These are phyloP conservation scores for Suncus etruscus DNA, from an alignment of 2,113 vertebrate genomes.

Conservation along the genomic window DNA sequence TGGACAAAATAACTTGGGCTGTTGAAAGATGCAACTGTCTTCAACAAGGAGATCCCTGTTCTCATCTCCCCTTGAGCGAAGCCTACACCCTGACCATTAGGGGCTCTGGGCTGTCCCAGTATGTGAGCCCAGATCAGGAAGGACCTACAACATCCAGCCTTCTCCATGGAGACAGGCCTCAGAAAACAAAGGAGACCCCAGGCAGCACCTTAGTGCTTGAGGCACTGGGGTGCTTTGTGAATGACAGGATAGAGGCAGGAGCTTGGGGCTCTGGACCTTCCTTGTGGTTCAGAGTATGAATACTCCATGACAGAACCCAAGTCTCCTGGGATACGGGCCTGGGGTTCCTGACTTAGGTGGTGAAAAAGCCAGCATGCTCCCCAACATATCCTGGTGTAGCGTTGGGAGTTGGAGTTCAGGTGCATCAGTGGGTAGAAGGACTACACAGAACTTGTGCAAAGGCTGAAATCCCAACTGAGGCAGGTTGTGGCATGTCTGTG, in stretches of 20 bases:
- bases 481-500: too few species aligned
- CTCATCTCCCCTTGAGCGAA: neutral
- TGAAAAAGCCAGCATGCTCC: neutral
- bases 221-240: too few species aligned
- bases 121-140: too few species aligned
- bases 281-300: neutral
- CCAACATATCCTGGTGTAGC: neutral
- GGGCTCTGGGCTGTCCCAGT: neutral
- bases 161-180: too few species aligned
- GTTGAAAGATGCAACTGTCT: neutral
- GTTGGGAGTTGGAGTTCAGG: neutral
- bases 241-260: too few species aligned
- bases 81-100: neutral
- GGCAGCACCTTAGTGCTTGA: too few species aligned
- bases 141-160: neutral
- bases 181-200: too few species aligned
- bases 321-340: neutral
- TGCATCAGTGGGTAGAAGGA: fast-evolving
- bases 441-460: too few species aligned
- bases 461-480: too few species aligned
- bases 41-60: too few species aligned
- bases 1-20: neutral
- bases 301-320: neutral
- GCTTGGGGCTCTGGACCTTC: neutral
- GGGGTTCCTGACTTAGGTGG: neutral